Base-by-base conservation (phyloP, 2,888 invertebrate species). In the Caenorhabditis virilis region DNA sequence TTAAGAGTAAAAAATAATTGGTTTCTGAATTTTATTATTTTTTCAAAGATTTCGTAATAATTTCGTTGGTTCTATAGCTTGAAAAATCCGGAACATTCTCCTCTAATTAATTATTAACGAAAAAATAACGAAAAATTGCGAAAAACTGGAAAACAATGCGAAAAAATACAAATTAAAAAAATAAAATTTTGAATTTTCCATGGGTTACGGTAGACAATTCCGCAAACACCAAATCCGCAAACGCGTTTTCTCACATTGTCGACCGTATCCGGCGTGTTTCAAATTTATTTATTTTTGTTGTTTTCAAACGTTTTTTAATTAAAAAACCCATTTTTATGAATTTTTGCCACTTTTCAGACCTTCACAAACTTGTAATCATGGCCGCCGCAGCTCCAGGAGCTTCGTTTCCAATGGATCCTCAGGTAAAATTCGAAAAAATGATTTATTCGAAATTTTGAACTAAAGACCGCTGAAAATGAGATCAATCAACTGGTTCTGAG, bases 361-460 rank as follows among this genome's bases (percentile, higher is more conserved):
- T 26, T 39, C n/a, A 41, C 51, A 49, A 61, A 59, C 59, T 60
- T 60, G 60, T 48, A 47, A 41, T 35, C 27, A 63, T 63, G 63
- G 50, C 63, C 4, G 49, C 45, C 18, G 57, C 38, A 9, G 53
- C 39, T 33, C 49, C 53, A 1, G 25, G 33, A 30, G 11, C 57
- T 27, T 33, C 45, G 2, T 63, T 63, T 35, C 63, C 63, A 4
- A 63, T 63, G 57, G 63, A 63, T 25, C 45, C 30, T 15, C 42
- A 53, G 39, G 63, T 63, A 49, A 26, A 15, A 22, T 22, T 13
- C 9, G 7, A 48, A 0, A 18, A 22, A 3, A 5, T 18, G 18
- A 25, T 42, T n/a, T n/a, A n/a, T n/a, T n/a, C n/a, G n/a, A n/a
- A n/a, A n/a, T n/a, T n/a, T n/a, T n/a, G n/a, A n/a, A n/a, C n/a